Evolutionary conservation across 2,888 invertebrate genomes (phyloP).

Genomic region (Drosophila sordidula): DNA sequence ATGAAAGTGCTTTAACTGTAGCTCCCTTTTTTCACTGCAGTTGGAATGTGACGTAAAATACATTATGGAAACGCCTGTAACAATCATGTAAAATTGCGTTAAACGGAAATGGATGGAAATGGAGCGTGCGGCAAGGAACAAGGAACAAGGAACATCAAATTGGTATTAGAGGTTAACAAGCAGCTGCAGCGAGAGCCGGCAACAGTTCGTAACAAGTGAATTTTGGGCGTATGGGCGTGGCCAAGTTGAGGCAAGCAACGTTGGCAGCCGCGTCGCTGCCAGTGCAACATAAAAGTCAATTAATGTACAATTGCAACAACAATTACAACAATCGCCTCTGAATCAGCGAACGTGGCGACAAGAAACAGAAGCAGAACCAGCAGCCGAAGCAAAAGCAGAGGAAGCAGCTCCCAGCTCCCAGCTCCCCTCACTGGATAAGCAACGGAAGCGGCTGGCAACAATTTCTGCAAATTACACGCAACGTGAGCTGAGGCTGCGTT

Average conservation of each 20-base stretch:
- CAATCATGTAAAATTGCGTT: constrained; percentile 73
- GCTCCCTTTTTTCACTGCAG: constrained; percentile 14
- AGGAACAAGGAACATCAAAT: constrained; percentile 58
- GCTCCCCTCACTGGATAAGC: constrained; percentile 10
- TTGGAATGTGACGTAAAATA: constrained; percentile 20
- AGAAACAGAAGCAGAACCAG: constrained; percentile 15
- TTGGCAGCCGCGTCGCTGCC: constrained; percentile 7
- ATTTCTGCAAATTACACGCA: constrained; percentile 68
- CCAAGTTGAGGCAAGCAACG: constrained; percentile 15
- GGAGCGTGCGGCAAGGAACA: constrained; percentile 37
- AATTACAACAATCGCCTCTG: constrained; percentile 43
- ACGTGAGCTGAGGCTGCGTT: constrained; percentile 49
- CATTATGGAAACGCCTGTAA: constrained; percentile 66
- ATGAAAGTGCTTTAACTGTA: constrained; percentile 17
- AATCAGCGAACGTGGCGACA: constrained; percentile 41
- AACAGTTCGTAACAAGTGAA: constrained; percentile 34
- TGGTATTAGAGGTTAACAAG: constrained; percentile 70
- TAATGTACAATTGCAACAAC: constrained; percentile 76
- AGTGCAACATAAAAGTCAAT: constrained; percentile 72
- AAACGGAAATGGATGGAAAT: constrained; percentile 48
- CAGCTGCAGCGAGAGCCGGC: constrained; percentile 25
- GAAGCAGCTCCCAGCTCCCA: neutral
- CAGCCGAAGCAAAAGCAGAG: neutral
- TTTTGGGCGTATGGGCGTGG: constrained; percentile 42
- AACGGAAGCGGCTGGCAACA: constrained; percentile 44